Percentiles rank a stretch among this genome's conserved stretches.
These are phyloP conservation scores for Dendronephthya gigantea DNA, from an alignment of 64 coral and sea anemone genomes.

Conservation along the genomic window DNA sequence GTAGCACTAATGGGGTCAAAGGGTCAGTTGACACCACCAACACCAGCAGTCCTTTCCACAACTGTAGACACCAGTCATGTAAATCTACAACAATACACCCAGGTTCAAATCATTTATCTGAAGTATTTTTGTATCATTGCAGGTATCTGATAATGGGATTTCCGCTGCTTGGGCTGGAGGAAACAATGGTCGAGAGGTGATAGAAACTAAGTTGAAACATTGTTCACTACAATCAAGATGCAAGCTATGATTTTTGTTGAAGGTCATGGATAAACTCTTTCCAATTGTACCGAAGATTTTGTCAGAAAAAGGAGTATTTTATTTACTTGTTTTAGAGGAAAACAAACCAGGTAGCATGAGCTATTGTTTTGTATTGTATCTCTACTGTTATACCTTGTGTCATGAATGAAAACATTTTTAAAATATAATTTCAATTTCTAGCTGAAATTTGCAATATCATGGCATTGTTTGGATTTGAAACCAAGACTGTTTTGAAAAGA, in stretches of 20 bases:
- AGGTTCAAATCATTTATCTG: too few relatives aligned
- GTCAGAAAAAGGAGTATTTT: slow-evolving; percentile 69
- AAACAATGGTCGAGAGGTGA: slow-evolving; percentile 65
- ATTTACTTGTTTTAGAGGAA: slow-evolving; percentile 66
- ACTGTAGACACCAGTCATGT: too few relatives aligned
- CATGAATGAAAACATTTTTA: too few relatives aligned
- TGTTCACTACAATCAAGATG: background rate
- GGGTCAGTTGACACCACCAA: too few relatives aligned
- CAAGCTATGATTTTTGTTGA: too few relatives aligned
- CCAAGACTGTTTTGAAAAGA: background rate
- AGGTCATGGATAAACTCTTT: slow-evolving; percentile 86
- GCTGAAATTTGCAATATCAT: background rate
- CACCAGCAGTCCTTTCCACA: too few relatives aligned
- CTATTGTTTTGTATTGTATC: background rate
- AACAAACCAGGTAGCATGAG: slow-evolving; percentile 76
- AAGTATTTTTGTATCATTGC: background rate
- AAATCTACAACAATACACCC: too few relatives aligned
- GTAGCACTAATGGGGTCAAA: too few relatives aligned
- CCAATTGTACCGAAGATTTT: slow-evolving; percentile 54
- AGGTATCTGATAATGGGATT: slow-evolving; percentile 60
- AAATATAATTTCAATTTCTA: background rate
- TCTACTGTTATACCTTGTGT: background rate
- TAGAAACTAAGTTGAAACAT: background rate
- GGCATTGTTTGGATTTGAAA: background rate
- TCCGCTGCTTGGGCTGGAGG: slow-evolving; percentile 93